Evolutionary conservation across 2,113 vertebrate species (phyloP).

Genomic region (Semnopithecus entellus): DNA sequence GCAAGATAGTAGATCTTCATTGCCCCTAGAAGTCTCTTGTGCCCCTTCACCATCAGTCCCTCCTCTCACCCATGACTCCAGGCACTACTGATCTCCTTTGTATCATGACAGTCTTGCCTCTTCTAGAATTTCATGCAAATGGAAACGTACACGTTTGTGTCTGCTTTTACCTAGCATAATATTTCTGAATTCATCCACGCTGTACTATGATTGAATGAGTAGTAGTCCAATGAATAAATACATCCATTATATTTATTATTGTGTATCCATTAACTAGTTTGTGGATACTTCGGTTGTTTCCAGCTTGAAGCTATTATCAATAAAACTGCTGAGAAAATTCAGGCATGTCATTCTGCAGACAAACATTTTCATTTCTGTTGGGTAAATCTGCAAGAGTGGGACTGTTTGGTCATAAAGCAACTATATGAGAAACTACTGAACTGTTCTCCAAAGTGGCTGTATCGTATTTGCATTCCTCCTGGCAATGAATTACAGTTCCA

Average conservation of each 20-base stretch:
- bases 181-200: not conserved
- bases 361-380: not conserved
- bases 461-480: not conserved
- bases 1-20: not conserved
- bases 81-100: not conserved
- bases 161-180: not conserved
- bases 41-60: not conserved
- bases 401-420: not conserved
- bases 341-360: not conserved
- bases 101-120: not conserved
- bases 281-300: not conserved
- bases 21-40: rapidly evolving
- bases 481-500: not conserved
- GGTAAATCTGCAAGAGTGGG: not conserved
- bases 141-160: not conserved
- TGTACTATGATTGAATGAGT: not conserved
- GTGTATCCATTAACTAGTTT: not conserved
- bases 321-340: not conserved
- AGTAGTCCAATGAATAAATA: not conserved
- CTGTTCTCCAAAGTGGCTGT: not conserved
- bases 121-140: not conserved
- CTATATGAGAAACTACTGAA: not conserved
- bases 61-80: not conserved
- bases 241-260: not conserved
- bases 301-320: not conserved